Percentiles rank a stretch among this genome's conserved stretches.
phyloP scores from a whole-genome alignment of 1,140 invertebrate species.

The Drosophila kepulauana region DNA sequence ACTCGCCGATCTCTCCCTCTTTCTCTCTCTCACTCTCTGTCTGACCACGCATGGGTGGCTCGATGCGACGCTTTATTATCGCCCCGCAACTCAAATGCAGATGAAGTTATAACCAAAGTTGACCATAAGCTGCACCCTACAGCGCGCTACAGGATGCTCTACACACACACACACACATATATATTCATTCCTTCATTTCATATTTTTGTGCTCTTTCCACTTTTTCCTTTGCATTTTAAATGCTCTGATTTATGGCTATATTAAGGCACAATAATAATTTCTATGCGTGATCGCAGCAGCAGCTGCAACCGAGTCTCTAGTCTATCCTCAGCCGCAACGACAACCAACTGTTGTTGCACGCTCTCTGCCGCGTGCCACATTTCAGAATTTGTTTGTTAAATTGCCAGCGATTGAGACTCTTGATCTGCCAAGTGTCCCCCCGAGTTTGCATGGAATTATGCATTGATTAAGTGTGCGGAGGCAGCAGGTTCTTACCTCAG shows the following conservation, averaged over 20 bases:
- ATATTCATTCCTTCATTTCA: slow-evolving; percentile 13
- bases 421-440: not conserved
- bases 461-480: slow-evolving; percentile 38
- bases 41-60: slow-evolving; percentile 77
- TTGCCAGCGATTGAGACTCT: slow-evolving; percentile 32
- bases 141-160: slow-evolving; percentile 66
- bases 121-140: slow-evolving; percentile 37
- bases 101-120: slow-evolving; percentile 76
- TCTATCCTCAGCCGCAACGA: no score
- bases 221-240: slow-evolving; percentile 65
- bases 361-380: slow-evolving; percentile 22
- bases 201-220: slow-evolving; percentile 26
- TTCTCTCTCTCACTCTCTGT: no score
- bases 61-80: slow-evolving; percentile 75
- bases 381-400: slow-evolving; percentile 44
- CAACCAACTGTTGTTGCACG: slow-evolving; percentile 1
- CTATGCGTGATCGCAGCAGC: slow-evolving; percentile 76
- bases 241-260: slow-evolving; percentile 81
- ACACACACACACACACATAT: not conserved
- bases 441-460: slow-evolving; percentile 16
- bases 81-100: slow-evolving; percentile 65
- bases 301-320: slow-evolving; percentile 13
- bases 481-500: slow-evolving; percentile 22
- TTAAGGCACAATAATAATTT: slow-evolving; percentile 83
- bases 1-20: no score